A percentile compares a stretch with the other conserved stretches of the same genome.
Evolutionary conservation across 2,888 invertebrate species (phyloP).

Genomic region (Ommatoiulus sabulosus): DNA sequence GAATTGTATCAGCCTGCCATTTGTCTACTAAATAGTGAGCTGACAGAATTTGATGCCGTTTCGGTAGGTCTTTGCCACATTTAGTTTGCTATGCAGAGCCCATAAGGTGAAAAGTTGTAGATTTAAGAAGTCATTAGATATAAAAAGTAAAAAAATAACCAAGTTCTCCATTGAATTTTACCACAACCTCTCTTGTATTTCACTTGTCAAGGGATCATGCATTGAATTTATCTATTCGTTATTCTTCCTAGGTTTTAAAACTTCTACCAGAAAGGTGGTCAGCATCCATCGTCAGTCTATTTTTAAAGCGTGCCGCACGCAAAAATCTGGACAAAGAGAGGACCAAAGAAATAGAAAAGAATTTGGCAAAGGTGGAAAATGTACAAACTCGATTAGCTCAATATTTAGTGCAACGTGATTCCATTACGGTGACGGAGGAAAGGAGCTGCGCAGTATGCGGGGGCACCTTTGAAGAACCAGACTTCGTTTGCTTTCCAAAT

Average conservation of each 20-base stretch:
- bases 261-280: conserved; percentile 70
- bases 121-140: too few relatives aligned
- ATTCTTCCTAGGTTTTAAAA: conserved; percentile 63
- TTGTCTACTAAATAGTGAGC: conserved; percentile 68
- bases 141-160: too few relatives aligned
- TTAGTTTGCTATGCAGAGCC: too few relatives aligned
- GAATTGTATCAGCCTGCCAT: conserved; percentile 68
- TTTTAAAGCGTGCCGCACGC: conserved; percentile 68
- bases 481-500: conserved; percentile 69
- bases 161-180: too few relatives aligned
- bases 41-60: conserved; percentile 69
- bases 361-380: conserved; percentile 68
- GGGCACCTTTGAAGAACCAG: conserved; percentile 67
- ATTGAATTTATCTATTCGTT: conserved; percentile 36
- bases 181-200: too few relatives aligned
- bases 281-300: conserved; percentile 68
- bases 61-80: too few relatives aligned
- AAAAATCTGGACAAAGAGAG: conserved; percentile 67
- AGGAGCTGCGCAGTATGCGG: conserved; percentile 69
- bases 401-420: conserved; percentile 65
- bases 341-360: conserved; percentile 66
- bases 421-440: conserved; percentile 67
- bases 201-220: too few relatives aligned
- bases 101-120: too few relatives aligned
- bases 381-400: conserved; percentile 66